Evolutionary conservation across 2,113 vertebrate genomes (phyloP).

Genomic region (Microcebus ravelobensis): DNA sequence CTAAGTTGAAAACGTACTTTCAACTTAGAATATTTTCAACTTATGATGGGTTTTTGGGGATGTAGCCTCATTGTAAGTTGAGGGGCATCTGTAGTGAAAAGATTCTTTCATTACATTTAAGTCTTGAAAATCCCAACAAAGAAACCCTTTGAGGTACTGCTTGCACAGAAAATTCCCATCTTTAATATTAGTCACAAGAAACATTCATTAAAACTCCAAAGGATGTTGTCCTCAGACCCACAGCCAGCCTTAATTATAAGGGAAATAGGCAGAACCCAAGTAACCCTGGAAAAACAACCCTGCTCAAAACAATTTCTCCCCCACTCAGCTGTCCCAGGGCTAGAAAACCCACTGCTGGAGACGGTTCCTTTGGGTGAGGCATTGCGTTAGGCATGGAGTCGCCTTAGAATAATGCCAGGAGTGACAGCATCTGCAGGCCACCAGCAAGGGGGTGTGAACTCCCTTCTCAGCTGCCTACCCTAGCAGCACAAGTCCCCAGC

Average conservation of each 20-base stretch:
- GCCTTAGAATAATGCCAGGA: not conserved
- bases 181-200: constrained; percentile 10
- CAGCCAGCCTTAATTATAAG: not conserved
- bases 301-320: not conserved
- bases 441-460: not conserved
- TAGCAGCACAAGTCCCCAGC: not conserved
- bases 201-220: not conserved
- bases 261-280: not conserved
- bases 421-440: not conserved
- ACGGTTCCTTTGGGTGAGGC: not conserved
- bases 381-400: not conserved
- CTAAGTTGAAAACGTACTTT: not conserved
- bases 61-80: not conserved
- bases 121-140: constrained; percentile 23
- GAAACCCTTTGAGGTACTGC: not conserved
- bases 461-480: not conserved
- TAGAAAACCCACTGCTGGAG: not conserved
- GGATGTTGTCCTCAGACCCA: not conserved
- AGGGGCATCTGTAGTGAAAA: not conserved
- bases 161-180: constrained; percentile 7
- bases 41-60: not conserved
- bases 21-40: not conserved
- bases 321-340: not conserved
- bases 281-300: not conserved
- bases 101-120: not conserved